Evolutionary conservation across 92 coral and sea anemone genomes (phyloP).

Genomic region (Galaxea fascicularis): DNA sequence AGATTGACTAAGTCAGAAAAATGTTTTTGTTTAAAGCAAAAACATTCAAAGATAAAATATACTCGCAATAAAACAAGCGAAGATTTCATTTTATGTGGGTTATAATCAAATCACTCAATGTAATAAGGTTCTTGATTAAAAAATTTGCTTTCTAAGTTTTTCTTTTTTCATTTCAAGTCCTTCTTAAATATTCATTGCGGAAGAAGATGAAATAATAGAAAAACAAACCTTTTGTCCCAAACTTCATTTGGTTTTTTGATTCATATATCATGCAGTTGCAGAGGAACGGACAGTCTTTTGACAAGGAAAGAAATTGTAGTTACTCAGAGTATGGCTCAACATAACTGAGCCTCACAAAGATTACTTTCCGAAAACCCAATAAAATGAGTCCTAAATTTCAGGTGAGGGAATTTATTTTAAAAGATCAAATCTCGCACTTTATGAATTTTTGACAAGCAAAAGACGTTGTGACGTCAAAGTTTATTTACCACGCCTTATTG

Average conservation of each 20-base stretch:
- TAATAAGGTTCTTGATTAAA: not conserved
- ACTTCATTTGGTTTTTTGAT: not conserved
- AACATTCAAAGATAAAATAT: not conserved
- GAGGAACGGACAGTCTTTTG: not conserved
- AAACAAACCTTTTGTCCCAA: conserved; percentile 11
- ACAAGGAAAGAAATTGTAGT: not conserved
- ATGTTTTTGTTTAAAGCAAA: not conserved
- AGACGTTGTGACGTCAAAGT: conserved; percentile 5
- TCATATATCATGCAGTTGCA: not conserved
- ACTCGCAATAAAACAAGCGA: not conserved
- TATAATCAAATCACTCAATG: not conserved
- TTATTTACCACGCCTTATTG: conserved; percentile 2
- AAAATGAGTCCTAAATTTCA: not conserved
- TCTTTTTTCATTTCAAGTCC: not conserved
- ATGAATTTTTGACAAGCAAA: not conserved
- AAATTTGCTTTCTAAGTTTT: not conserved
- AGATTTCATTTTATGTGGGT: not conserved
- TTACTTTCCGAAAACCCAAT: not conserved
- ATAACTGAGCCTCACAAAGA: not conserved
- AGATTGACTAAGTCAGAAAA: not conserved
- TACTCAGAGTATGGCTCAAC: not conserved
- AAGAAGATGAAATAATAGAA: not conserved
- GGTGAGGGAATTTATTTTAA: not conserved
- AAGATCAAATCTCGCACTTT: not conserved
- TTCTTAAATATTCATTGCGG: not conserved